A percentile compares a stretch with the other conserved stretches of the same genome.
Evolutionary conservation across 2,888 invertebrate species (phyloP).

Genomic region (Agrotis segetum): DNA sequence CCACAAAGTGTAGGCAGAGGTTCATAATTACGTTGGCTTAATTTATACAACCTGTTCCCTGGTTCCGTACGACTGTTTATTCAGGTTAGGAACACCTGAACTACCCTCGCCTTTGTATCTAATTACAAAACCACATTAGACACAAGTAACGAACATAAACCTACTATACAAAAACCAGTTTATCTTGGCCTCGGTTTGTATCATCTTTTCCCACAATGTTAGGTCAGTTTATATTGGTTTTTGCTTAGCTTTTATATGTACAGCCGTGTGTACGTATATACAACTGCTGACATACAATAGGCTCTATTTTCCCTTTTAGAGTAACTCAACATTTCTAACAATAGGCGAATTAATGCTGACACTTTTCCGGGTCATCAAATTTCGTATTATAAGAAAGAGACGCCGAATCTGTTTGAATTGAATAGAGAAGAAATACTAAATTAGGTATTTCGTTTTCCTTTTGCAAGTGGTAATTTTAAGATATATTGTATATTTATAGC

Average conservation of each 20-base stretch:
- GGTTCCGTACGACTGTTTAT: slow-evolving; percentile 55
- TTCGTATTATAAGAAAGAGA: not conserved
- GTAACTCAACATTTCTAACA: slow-evolving; percentile 3
- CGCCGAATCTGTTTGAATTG: not conserved
- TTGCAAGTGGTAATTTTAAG: not conserved
- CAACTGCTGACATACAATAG: not conserved
- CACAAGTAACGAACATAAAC: not conserved
- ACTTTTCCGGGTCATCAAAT: slow-evolving; percentile 12
- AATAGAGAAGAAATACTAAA: not conserved
- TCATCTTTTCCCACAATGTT: no score
- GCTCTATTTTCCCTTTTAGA: not conserved
- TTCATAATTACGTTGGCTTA: slow-evolving; percentile 18
- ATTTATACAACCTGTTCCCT: slow-evolving; percentile 50
- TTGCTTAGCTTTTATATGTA: no score
- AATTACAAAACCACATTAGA: slow-evolving; percentile 38
- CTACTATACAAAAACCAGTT: no score
- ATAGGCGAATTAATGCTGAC: slow-evolving; percentile 10
- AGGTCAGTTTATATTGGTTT: no score
- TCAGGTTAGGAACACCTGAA: slow-evolving; percentile 47
- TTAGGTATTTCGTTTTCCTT: not conserved
- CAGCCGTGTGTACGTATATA: not conserved
- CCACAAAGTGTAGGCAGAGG: not conserved
- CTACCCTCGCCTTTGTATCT: slow-evolving; percentile 45
- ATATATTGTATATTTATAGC: no score
- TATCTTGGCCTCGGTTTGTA: no score